Percentiles rank a stretch among this genome's conserved stretches.
phyloP scores from a whole-genome alignment of 2,888 invertebrate species.

The Cistogaster globosa region DNA sequence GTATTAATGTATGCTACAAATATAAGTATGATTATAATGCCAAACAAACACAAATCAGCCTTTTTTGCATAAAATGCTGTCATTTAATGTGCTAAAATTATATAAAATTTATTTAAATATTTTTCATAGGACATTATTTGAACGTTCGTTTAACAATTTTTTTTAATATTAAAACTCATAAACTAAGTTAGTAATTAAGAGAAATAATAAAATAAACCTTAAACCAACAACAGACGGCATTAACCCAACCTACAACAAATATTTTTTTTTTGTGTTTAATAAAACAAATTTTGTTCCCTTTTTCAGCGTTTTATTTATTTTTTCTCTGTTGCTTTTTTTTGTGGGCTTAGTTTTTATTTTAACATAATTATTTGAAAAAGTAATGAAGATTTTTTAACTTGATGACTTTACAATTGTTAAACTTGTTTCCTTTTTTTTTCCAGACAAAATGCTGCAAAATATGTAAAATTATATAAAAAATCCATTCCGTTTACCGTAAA shows the following conservation, averaged over 20 bases:
- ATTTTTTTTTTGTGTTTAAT: constrained; percentile 39
- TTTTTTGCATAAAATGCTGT: constrained; percentile 51
- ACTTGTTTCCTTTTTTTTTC: no score
- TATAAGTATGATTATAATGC: constrained; percentile 8
- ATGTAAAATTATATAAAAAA: no score
- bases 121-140: constrained; percentile 16
- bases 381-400: no score
- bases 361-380: no score
- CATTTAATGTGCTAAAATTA: constrained; percentile 62
- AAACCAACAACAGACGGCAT: constrained; percentile 22
- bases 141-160: constrained; percentile 24
- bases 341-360: no score
- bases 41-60: not conserved
- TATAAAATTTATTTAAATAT: constrained; percentile 65
- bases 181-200: constrained; percentile 79
- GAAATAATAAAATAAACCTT: constrained; percentile 34
- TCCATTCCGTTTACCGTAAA: no score
- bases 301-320: not conserved
- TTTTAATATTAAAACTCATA: constrained; percentile 76
- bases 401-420: no score
- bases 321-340: no score
- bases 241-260: no score
- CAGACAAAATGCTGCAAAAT: no score
- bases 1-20: constrained; percentile 19
- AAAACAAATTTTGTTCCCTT: not conserved